phyloP scores from a whole-genome alignment of 1,140 invertebrate species.

The Eulimnadia texana region DNA sequence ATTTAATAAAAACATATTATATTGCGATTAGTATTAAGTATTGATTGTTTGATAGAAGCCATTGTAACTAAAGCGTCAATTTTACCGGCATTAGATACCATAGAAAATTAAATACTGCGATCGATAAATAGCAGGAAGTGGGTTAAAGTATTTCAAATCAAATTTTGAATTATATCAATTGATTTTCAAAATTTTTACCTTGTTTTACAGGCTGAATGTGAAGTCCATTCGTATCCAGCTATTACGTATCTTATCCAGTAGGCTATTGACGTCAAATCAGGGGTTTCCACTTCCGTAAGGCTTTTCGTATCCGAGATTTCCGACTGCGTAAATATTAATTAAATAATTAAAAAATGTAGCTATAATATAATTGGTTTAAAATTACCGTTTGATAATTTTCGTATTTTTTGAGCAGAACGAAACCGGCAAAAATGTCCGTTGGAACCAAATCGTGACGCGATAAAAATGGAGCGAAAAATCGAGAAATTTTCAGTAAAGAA shows the following conservation, averaged over 20 bases:
- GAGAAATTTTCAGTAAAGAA: conserved; percentile 72
- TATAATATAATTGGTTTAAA: neutral
- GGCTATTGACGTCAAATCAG: neutral
- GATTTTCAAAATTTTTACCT: no score
- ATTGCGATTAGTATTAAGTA: no score
- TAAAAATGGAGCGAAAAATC: conserved; percentile 75
- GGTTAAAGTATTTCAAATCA: no score
- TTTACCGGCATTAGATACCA: no score
- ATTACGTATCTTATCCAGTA: neutral
- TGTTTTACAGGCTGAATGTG: neutral
- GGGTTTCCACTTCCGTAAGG: neutral
- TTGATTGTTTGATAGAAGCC: no score
- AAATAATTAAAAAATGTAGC: neutral
- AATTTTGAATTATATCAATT: no score
- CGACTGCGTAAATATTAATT: no score
- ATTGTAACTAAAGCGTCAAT: no score
- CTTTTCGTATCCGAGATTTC: no score
- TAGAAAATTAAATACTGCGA: no score
- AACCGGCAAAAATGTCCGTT: conserved; percentile 72
- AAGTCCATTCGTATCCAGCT: neutral
- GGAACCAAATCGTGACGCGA: conserved; percentile 82
- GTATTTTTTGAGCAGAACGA: conserved; percentile 64
- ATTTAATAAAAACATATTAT: conserved; percentile 42
- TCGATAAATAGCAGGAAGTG: no score
- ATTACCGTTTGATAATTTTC: conserved; percentile 43